phyloP scores from a whole-genome alignment of 2,797 vertebrate genomes.

The Leptodactylus fallax region DNA sequence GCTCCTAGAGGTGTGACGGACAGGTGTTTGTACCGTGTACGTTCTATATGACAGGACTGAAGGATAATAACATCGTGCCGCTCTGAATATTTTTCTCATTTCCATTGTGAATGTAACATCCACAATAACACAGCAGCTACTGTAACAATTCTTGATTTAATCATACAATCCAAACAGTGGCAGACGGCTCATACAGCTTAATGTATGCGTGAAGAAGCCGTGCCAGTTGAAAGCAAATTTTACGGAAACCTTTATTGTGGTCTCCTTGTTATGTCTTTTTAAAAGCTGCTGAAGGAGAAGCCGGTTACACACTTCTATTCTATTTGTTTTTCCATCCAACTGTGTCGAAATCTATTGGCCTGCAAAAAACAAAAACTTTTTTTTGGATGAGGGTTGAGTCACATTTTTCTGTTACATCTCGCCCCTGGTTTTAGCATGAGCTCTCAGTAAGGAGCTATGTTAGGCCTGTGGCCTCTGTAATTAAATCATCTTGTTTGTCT shows the following conservation, averaged over 20 bases:
- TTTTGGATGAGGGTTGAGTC: background rate
- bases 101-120: background rate
- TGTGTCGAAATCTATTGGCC: constrained; percentile 33
- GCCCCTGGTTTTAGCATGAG: background rate
- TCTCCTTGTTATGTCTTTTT: constrained; percentile 60
- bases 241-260: constrained; percentile 53
- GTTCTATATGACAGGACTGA: background rate
- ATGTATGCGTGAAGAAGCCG: constrained; percentile 51
- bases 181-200: constrained; percentile 4
- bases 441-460: constrained; percentile 28
- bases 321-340: constrained; percentile 31
- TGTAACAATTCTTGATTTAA: constrained; percentile 31
- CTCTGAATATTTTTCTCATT: background rate
- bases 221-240: constrained; percentile 27
- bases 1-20: too few species aligned
- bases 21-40: background rate
- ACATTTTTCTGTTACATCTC: constrained; percentile 18
- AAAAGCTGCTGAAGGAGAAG: constrained; percentile 59
- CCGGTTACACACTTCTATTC: constrained; percentile 57
- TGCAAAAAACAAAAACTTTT: constrained; percentile 4
- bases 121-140: constrained; percentile 21
- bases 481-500: constrained; percentile 54
- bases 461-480: constrained; percentile 55
- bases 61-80: background rate
- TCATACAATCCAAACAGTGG: constrained; percentile 42